phyloP scores from a whole-genome alignment of 2,888 invertebrate species.

The Epinotia ramella region DNA sequence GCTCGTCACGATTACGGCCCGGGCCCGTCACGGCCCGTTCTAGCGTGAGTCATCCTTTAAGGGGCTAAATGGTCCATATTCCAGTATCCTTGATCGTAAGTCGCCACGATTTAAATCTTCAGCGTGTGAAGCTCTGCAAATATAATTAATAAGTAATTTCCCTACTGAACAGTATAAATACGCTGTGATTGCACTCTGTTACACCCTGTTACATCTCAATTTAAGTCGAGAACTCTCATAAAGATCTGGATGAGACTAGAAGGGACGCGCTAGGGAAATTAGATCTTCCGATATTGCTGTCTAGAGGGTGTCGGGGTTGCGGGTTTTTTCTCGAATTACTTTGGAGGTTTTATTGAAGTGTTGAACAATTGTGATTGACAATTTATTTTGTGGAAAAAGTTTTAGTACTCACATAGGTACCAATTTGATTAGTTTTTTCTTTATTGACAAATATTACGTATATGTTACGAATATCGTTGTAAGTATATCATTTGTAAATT shows the following conservation, averaged over 20 bases:
- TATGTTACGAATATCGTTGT: neutral
- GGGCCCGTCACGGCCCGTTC: too few species aligned
- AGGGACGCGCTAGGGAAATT: constrained; percentile 36
- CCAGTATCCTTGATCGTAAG: neutral
- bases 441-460: neutral
- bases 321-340: neutral
- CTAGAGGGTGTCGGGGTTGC: neutral
- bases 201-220: constrained; percentile 44
- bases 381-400: neutral
- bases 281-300: constrained; percentile 25
- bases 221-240: constrained; percentile 37
- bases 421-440: too few species aligned
- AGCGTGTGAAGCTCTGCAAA: too few species aligned
- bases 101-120: too few species aligned
- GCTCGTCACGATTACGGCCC: too few species aligned
- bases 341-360: neutral
- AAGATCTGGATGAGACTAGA: constrained; percentile 38
- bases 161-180: constrained; percentile 3
- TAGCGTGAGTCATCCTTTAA: too few species aligned
- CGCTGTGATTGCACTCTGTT: constrained; percentile 13
- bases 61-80: too few species aligned
- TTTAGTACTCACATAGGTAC: neutral
- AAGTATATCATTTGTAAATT: too few species aligned
- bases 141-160: neutral
- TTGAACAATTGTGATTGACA: neutral